phyloP scores from a whole-genome alignment of 2,113 vertebrate genomes.

The Nibea albiflora region DNA sequence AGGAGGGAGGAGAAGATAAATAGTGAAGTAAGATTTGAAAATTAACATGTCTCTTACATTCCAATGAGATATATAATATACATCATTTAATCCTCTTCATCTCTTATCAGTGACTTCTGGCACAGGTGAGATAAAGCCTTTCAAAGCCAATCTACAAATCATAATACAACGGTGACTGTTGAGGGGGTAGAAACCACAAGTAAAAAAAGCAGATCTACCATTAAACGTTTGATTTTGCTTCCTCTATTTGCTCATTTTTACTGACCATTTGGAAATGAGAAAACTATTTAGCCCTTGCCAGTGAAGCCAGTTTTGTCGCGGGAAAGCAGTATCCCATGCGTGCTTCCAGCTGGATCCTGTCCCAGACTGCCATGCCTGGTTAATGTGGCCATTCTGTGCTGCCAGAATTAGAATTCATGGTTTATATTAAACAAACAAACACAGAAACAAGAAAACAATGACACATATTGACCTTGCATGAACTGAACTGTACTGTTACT shows the following conservation, averaged over 20 bases:
- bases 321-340: constrained; percentile 69
- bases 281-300: constrained; percentile 74
- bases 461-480: constrained; percentile 66
- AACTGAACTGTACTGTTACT: constrained; percentile 39
- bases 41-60: constrained; percentile 73
- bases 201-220: constrained; percentile 59
- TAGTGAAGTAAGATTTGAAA: constrained; percentile 61
- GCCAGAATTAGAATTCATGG: constrained; percentile 80
- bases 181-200: constrained; percentile 57
- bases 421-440: constrained; percentile 82
- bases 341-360: constrained; percentile 81
- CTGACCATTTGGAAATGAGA: constrained; percentile 63
- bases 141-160: constrained; percentile 77
- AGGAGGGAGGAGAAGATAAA: constrained; percentile 71
- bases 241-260: constrained; percentile 2
- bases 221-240: constrained; percentile 42
- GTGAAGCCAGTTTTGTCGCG: constrained; percentile 69
- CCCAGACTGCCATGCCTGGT: constrained; percentile 82
- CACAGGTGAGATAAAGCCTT: constrained; percentile 71
- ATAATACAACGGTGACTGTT: constrained; percentile 68
- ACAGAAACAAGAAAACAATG: constrained; percentile 75
- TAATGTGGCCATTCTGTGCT: constrained; percentile 79
- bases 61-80: constrained; percentile 53
- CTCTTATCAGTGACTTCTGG: constrained; percentile 62
- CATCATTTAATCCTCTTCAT: constrained; percentile 32